Conservation (phyloP, 2,113 vertebrate genomes). For the Periophthalmus modestus region DNA sequence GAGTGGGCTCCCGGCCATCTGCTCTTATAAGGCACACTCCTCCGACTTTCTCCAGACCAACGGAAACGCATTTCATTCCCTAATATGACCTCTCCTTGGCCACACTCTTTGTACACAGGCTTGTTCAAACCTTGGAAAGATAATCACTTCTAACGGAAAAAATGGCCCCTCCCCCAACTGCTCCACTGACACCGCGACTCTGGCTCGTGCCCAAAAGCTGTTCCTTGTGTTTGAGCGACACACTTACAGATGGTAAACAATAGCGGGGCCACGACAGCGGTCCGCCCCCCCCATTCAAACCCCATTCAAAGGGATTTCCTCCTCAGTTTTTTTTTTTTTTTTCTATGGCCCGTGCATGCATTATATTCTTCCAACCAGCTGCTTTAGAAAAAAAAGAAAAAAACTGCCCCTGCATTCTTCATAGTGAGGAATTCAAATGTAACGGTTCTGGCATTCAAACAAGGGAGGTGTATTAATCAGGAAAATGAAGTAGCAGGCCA, state of each 20-base stretch:
- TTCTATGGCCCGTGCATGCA: conserved; percentile 69
- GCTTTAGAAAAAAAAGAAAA: conserved; percentile 32
- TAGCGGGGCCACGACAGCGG: conserved; percentile 78
- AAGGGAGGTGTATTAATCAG: neutral
- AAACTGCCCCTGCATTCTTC: conserved; percentile 17
- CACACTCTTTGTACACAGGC: conserved; percentile 7
- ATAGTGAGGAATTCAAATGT: conserved; percentile 25
- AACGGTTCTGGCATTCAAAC: conserved; percentile 17
- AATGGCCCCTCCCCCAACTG: conserved; percentile 45
- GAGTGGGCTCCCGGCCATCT: neutral
- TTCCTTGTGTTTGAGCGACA: conserved; percentile 47
- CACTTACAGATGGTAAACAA: conserved; percentile 89
- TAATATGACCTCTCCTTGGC: conserved; percentile 17
- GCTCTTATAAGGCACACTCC: neutral
- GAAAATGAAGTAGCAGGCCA: neutral
- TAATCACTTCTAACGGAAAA: conserved; percentile 50
- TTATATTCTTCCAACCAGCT: conserved; percentile 41
- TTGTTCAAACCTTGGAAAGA: conserved; percentile 17
- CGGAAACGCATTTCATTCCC: conserved; percentile 25
- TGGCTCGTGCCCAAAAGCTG: conserved; percentile 32
- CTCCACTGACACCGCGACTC: conserved; percentile 44
- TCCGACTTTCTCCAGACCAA: conserved; percentile 38
- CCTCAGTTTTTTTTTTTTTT: conserved; percentile 76
- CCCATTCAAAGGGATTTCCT: conserved; percentile 77
- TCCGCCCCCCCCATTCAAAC: too few species aligned